These are phyloP conservation scores for Corbicula japonica DNA, from an alignment of 2,888 invertebrate genomes.

Conservation along the genomic window DNA sequence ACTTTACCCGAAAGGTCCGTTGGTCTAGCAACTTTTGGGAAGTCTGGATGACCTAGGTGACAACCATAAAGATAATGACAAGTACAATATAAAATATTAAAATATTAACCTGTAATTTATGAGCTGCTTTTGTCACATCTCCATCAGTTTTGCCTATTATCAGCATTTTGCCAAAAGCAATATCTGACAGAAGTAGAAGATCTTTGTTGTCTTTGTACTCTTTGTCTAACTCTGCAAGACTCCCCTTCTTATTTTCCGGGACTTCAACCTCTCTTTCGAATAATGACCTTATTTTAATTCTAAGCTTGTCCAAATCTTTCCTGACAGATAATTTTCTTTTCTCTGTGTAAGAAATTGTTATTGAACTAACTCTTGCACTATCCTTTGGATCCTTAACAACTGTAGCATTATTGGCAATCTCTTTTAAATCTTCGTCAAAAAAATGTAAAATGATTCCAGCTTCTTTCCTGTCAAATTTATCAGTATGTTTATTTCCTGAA, in stretches of 20 bases:
- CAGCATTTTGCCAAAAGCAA: not conserved
- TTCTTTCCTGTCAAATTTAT: slow-evolving; percentile 20
- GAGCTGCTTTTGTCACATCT: slow-evolving; percentile 1
- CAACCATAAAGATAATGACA: too few relatives aligned
- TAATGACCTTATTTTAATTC: not conserved
- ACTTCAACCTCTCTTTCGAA: not conserved
- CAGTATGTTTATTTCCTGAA: too few relatives aligned
- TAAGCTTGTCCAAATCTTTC: slow-evolving; percentile 1
- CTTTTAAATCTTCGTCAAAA: slow-evolving; percentile 21
- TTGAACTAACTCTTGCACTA: slow-evolving; percentile 8
- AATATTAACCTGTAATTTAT: slow-evolving; percentile 43
- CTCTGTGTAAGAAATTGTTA: slow-evolving; percentile 25
- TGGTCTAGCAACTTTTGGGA: too few relatives aligned
- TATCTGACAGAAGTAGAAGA: not conserved
- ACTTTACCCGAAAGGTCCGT: too few relatives aligned
- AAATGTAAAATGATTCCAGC: slow-evolving; percentile 37
- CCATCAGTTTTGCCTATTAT: slow-evolving; percentile 18
- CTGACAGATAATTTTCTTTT: not conserved
- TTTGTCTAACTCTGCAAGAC: slow-evolving; percentile 1
- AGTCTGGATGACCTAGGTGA: too few relatives aligned
- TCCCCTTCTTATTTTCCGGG: not conserved
- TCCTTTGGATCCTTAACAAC: slow-evolving; percentile 19
- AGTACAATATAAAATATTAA: too few relatives aligned
- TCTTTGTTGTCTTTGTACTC: not conserved
- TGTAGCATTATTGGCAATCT: slow-evolving; percentile 14